Conservation (phyloP, 2,113 vertebrate species). For the Shinisaurus crocodilurus region DNA sequence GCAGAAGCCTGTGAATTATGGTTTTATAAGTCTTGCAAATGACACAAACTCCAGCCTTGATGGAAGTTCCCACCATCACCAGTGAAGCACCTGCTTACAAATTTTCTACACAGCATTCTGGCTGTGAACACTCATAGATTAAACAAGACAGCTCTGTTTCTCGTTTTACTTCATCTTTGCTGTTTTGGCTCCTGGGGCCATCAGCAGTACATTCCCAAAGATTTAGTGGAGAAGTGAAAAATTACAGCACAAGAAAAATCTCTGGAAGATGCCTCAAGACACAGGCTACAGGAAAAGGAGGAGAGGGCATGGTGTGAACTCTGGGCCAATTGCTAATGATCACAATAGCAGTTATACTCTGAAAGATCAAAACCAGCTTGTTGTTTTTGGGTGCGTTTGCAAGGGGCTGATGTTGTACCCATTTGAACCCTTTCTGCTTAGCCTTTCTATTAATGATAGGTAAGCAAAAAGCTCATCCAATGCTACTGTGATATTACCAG, state of each 20-base stretch:
- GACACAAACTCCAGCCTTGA: slow-evolving; percentile 55
- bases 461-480: slow-evolving; percentile 52
- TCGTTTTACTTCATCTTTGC: slow-evolving; percentile 72
- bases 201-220: slow-evolving; percentile 63
- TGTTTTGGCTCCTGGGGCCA: slow-evolving; percentile 73
- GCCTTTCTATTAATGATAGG: slow-evolving; percentile 51
- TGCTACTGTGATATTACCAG: slow-evolving; percentile 57
- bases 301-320: slow-evolving; percentile 52
- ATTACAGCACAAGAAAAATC: slow-evolving; percentile 58
- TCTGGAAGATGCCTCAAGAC: slow-evolving; percentile 66
- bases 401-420: slow-evolving; percentile 48
- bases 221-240: slow-evolving; percentile 73
- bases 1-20: slow-evolving; percentile 35
- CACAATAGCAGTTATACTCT: slow-evolving; percentile 55
- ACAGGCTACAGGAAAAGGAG: slow-evolving; percentile 60
- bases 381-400: slow-evolving; percentile 39
- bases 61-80: slow-evolving; percentile 60
- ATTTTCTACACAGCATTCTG: slow-evolving; percentile 64
- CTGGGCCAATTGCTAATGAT: slow-evolving; percentile 55
- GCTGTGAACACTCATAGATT: slow-evolving; percentile 73
- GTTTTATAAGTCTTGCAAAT: slow-evolving; percentile 43
- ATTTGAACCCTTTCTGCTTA: slow-evolving; percentile 60
- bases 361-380: slow-evolving; percentile 32
- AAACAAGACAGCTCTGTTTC: slow-evolving; percentile 71
- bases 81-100: slow-evolving; percentile 71